A percentile compares a stretch with the other conserved stretches of the same genome.
Conservation (phyloP, 2,888 invertebrate genomes). For the Sericinus montela region DNA sequence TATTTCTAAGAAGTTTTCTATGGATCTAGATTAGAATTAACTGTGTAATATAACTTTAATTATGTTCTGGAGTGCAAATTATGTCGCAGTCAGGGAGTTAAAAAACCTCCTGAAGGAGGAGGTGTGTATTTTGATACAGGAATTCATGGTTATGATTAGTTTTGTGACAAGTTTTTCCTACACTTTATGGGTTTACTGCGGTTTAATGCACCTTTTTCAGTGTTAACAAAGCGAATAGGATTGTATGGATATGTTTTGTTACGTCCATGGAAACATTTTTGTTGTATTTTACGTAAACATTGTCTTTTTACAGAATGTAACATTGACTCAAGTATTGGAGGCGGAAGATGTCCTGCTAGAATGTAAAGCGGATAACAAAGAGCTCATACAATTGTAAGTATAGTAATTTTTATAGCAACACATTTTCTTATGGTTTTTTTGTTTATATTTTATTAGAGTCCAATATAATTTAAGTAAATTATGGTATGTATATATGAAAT, state of each 20-base stretch:
- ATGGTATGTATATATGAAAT: no score
- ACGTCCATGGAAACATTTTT: not conserved
- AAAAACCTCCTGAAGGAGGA: conserved; percentile 88
- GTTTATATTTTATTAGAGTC: no score
- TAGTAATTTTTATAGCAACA: not conserved
- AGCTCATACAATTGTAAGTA: conserved; percentile 95
- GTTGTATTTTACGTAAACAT: conserved; percentile 3
- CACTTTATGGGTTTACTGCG: conserved; percentile 28
- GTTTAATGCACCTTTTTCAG: conserved; percentile 3
- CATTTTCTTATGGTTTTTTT: not conserved
- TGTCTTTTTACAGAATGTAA: conserved; percentile 87
- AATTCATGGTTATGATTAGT: conserved; percentile 64
- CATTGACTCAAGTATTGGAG: conserved; percentile 93
- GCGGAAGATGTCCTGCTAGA: conserved; percentile 97
- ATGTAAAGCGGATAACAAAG: conserved; percentile 95
- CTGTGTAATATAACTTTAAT: conserved; percentile 70
- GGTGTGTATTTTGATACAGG: conserved; percentile 76
- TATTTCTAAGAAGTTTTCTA: conserved; percentile 62
- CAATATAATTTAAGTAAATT: no score
- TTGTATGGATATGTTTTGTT: not conserved
- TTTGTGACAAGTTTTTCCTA: conserved; percentile 20
- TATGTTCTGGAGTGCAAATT: conserved; percentile 93
- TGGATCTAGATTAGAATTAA: conserved; percentile 63
- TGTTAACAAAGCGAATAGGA: not conserved
- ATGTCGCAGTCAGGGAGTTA: conserved; percentile 84